Base-by-base conservation (phyloP, 2,797 vertebrate species). In the Oryzias sinensis region DNA sequence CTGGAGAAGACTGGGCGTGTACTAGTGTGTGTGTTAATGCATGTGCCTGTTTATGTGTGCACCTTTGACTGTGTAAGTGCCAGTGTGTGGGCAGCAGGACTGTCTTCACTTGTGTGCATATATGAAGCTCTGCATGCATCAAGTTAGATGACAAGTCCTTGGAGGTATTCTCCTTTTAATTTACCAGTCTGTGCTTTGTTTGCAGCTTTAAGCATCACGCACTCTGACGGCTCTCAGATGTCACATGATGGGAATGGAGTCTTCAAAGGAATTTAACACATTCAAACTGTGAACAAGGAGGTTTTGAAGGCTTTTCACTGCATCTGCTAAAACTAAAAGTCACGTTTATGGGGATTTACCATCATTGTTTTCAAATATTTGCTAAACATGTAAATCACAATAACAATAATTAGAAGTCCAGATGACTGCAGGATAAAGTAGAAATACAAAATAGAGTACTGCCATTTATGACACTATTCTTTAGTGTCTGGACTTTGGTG, bases 51-150 rank as follows among this genome's bases (percentile, higher is more conserved):
- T 50, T 59, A 20, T 56, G 56, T 72, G 65, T 41, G 74, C 44
- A 18, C 44, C 33, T 29, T 37, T 71, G 72, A 72, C 50, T 75
- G 66, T 44, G 72, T 49, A 62, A 65, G 62, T 81, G 72, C 67
- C 69, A 64, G 50, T 73, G 74, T 74, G 87, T 83, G 77, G 76
- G 82, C 76, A 82, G 70, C 62, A 65, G 76, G 80, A 81, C 77
- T 77, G 68, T 85, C 82, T 84, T 79, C 47, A 75, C 60, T 53
- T 43, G 62, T 72, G 42, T 60, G 47, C 40, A 13, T 25, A 18
- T 42, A 41, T 43, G 29, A 22, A 40, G 18, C 51, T 27, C 53
- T 1, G 46, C 6, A 48, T 40, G 18, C 27, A 5, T 40, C 53
- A 53, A 66, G 37, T 58, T 37, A 27, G 20, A 65, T 56, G n/a